A percentile compares a stretch with the other conserved stretches of the same genome.
These are phyloP conservation scores for Steinernema scapterisci DNA, from an alignment of 2,888 invertebrate species.

Conservation along the genomic window DNA sequence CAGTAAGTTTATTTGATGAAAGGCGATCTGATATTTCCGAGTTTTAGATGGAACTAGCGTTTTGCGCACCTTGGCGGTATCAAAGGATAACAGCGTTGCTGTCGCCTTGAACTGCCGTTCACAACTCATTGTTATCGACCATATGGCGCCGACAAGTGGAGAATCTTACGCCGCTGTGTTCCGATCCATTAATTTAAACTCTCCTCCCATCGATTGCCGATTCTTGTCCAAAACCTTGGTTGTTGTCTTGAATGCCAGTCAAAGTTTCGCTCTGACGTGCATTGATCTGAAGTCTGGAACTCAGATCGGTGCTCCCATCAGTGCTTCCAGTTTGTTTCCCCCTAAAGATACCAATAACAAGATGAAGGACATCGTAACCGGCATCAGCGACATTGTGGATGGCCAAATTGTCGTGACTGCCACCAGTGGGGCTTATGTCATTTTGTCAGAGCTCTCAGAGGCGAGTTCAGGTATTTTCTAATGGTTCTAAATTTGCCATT, in stretches of 20 bases:
- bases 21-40: neutral
- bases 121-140: neutral
- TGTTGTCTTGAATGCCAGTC: neutral
- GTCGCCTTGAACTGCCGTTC: conserved; percentile 16
- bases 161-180: neutral
- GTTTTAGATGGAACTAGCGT: conserved; percentile 9
- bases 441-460: neutral
- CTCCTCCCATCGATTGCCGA: conserved; percentile 8
- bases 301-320: neutral
- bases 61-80: neutral
- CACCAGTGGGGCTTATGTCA: neutral
- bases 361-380: neutral
- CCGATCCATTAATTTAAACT: neutral
- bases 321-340: neutral
- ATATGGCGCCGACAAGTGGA: neutral
- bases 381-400: neutral
- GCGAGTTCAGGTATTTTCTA: neutral
- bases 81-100: neutral
- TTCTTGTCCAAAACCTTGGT: neutral
- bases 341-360: neutral
- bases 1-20: neutral
- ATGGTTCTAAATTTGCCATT: neutral
- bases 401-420: neutral
- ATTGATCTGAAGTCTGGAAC: neutral
- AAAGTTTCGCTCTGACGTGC: neutral